Base-by-base conservation (phyloP, 2,113 vertebrate species). In the Chaetodon trifascialis region DNA sequence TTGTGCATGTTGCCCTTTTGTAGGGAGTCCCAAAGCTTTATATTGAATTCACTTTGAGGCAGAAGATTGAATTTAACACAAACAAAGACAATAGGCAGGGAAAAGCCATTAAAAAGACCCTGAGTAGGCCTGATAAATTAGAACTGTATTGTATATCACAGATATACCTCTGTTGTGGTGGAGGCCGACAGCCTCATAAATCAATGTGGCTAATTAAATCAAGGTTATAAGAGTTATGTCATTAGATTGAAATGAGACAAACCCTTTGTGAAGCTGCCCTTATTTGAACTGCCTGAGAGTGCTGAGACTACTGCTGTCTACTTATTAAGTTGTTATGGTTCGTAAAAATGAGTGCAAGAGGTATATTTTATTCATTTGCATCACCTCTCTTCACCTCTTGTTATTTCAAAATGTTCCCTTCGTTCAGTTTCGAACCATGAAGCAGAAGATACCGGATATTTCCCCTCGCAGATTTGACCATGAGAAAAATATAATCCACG, bases 41-140 rank as follows among this genome's bases (percentile, higher is more conserved):
- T 89, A 92, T 84, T 70, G 23, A 80, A 88, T 89, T 91, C 83
- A 85, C 73, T 91, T 91, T 76, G 60, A 87, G 73, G 76, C 81
- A 73, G 66, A 54, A 80, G 82, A 91, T 90, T 91, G 64, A 79
- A 88, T 89, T 90, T 72, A 88, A 71, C 51, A 77, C 88, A 89
- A 86, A 87, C 86, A 88, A 88, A 90, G 75, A 85, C 76, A 91
- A 91, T 76, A 79, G 49, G 46, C 69, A 80, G 66, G 72, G 76
- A 84, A 90, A 91, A 90, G 76, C 93, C 73, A 90, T 90, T 89
- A 89, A 82, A 86, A 66, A 56, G 49, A 14, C 63, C 88, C 62
- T 78, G 80, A 92, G 78, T 86, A 78, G 58, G 71, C 14, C 71
- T 90, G 76, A 85, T 85, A 60, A 79, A 91, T 84, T 81, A 84